These are phyloP conservation scores for Asteroscopus sphinx DNA, from an alignment of 2,888 invertebrate species.

Conservation along the genomic window DNA sequence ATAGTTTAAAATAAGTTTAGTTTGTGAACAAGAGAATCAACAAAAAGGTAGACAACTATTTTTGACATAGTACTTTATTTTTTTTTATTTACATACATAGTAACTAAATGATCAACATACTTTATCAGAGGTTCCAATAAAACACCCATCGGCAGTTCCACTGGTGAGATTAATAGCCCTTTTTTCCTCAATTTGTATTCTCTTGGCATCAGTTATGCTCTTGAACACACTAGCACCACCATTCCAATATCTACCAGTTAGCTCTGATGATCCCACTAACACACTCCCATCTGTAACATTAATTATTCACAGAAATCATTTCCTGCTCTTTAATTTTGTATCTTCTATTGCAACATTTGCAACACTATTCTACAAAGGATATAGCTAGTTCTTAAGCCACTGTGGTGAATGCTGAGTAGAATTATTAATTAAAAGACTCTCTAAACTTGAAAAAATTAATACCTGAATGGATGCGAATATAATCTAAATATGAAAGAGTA, in stretches of 20 bases:
- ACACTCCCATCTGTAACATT: slow-evolving; percentile 79
- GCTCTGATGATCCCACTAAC: slow-evolving; percentile 82
- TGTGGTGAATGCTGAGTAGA: too few species aligned
- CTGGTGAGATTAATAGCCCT: slow-evolving; percentile 72
- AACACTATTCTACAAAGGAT: too few species aligned
- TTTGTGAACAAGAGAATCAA: too few species aligned
- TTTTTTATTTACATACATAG: too few species aligned
- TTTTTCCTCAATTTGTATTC: slow-evolving; percentile 62
- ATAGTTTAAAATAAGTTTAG: too few species aligned
- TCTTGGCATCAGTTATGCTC: slow-evolving; percentile 66
- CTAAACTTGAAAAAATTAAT: slow-evolving; percentile 16
- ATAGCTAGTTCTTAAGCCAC: too few species aligned
- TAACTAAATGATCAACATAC: slow-evolving; percentile 56
- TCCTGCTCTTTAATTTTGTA: background rate
- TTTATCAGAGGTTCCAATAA: slow-evolving; percentile 76
- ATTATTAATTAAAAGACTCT: too few species aligned
- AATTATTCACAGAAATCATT: background rate
- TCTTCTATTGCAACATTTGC: background rate
- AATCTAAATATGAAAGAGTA: slow-evolving; percentile 78
- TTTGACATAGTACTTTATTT: too few species aligned
- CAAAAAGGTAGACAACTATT: too few species aligned
- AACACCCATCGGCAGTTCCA: slow-evolving; percentile 84
- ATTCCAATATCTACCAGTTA: slow-evolving; percentile 86
- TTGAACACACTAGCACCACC: slow-evolving; percentile 78
- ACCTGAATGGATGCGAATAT: slow-evolving; percentile 78